Conservation (phyloP, 2,797 vertebrate species). For the Poliocrania exsul region DNA sequence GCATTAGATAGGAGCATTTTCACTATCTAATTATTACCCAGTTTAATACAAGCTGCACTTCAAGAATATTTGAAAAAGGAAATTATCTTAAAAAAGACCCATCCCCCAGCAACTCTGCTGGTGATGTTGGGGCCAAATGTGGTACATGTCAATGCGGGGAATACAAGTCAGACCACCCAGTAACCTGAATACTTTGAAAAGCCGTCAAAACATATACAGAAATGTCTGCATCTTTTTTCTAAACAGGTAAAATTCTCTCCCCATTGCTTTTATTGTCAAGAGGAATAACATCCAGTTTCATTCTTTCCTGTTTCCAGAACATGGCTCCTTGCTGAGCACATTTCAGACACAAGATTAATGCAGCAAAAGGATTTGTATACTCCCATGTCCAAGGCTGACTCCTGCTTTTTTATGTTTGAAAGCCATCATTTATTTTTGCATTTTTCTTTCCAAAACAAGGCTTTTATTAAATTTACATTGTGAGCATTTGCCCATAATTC, state of each 20-base stretch:
- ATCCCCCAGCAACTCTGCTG: not conserved
- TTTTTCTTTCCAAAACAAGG: not conserved
- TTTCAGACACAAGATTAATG: not conserved
- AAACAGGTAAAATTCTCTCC: not conserved
- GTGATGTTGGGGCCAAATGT: not conserved
- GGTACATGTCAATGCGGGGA: not conserved
- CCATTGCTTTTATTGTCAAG: not conserved
- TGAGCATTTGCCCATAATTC: not conserved
- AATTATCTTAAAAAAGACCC: not conserved
- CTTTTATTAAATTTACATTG: not conserved
- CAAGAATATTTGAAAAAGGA: conserved; percentile 16
- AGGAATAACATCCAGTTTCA: not conserved
- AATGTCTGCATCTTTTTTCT: not conserved
- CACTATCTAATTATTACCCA: conserved; percentile 18
- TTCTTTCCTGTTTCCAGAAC: not conserved
- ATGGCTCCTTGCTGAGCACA: not conserved
- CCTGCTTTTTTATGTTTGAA: not conserved
- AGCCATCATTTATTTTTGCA: not conserved
- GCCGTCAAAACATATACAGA: not conserved
- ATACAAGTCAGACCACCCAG: not conserved
- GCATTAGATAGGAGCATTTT: conserved; percentile 41
- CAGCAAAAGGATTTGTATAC: not conserved
- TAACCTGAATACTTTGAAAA: not conserved
- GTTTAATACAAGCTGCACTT: not conserved
- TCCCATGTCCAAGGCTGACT: not conserved